These are phyloP conservation scores for Dasysyrphus albostriatus DNA, from an alignment of 2,888 invertebrate genomes.

Conservation along the genomic window DNA sequence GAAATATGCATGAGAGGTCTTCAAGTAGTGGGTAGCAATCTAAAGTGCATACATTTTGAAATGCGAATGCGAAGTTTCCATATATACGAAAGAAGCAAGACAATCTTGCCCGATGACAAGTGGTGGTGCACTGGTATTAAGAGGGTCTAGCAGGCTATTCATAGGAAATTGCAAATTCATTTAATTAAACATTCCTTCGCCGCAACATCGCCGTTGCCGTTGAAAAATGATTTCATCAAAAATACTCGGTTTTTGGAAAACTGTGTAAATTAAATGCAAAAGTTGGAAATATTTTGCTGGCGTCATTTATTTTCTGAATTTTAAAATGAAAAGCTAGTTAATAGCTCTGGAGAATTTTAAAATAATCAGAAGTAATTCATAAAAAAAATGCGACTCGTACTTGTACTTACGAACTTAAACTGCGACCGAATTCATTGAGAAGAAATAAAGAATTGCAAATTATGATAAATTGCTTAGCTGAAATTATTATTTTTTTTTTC, in stretches of 20 bases:
- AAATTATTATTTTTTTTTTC: no score
- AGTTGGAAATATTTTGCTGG: neutral
- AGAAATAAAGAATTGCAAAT: no score
- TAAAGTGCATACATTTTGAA: slow-evolving; percentile 11
- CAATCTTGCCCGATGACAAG: neutral
- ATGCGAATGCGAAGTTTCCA: slow-evolving; percentile 13
- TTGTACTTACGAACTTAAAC: no score
- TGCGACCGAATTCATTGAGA: no score
- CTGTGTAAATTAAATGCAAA: neutral
- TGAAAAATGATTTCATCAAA: neutral
- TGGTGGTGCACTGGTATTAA: neutral
- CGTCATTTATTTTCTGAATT: no score
- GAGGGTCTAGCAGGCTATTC: neutral
- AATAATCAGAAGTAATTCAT: no score
- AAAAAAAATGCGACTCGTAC: no score
- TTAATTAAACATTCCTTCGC: slow-evolving; percentile 1
- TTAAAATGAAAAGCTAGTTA: no score
- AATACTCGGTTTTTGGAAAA: neutral
- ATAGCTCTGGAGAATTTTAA: no score
- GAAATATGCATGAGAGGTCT: slow-evolving; percentile 53
- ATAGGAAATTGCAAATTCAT: slow-evolving; percentile 19
- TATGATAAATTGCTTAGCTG: no score
- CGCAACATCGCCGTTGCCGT: neutral
- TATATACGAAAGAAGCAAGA: neutral
- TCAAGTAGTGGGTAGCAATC: slow-evolving; percentile 37